Evolutionary conservation across 2,888 invertebrate genomes (phyloP).

Genomic region (Celastrina argiolus): DNA sequence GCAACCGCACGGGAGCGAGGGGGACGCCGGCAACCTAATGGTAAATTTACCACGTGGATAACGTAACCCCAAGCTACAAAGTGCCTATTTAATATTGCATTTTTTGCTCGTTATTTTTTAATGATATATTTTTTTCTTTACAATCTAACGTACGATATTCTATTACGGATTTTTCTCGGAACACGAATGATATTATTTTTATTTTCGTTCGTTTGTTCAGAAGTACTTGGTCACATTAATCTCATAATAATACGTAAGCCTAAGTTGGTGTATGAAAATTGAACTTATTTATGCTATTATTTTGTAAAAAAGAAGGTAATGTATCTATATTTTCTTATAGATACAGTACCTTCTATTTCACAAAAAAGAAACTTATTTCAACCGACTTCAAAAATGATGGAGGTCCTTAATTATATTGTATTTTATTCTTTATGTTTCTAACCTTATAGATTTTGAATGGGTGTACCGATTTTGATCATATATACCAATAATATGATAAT

Average conservation of each 20-base stretch:
- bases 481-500: too few relatives aligned
- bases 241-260: background rate
- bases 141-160: background rate
- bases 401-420: too few relatives aligned
- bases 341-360: too few relatives aligned
- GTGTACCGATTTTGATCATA: too few relatives aligned
- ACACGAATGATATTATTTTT: background rate
- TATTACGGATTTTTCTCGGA: background rate
- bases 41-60: slow-evolving; percentile 56
- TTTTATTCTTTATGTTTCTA: too few relatives aligned
- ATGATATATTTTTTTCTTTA: slow-evolving; percentile 22
- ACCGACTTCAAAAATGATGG: too few relatives aligned
- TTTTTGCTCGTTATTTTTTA: slow-evolving; percentile 25
- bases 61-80: slow-evolving; percentile 32
- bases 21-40: slow-evolving; percentile 54
- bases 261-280: background rate
- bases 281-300: too few relatives aligned
- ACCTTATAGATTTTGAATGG: too few relatives aligned
- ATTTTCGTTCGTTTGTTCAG: background rate
- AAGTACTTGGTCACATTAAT: background rate
- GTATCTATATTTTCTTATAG: too few relatives aligned
- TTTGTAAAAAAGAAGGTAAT: too few relatives aligned
- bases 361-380: too few relatives aligned
- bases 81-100: slow-evolving; percentile 39
- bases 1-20: slow-evolving; percentile 59